Conservation (phyloP, 2,888 invertebrate genomes). For the Exocentrus adspersus region DNA sequence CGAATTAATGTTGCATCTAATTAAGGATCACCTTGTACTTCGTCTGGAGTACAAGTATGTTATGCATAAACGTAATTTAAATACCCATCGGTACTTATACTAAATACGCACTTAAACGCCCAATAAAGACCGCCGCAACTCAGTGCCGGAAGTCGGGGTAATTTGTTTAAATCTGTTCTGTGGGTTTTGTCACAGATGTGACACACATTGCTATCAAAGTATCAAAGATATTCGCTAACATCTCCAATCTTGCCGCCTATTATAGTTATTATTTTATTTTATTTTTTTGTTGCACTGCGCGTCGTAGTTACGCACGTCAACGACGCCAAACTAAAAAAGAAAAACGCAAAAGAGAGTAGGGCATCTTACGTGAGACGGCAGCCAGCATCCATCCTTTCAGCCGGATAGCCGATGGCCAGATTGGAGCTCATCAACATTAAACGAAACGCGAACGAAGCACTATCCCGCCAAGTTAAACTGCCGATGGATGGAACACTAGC, state of each 20-base stretch:
- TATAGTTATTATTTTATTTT: neutral
- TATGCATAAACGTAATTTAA: neutral
- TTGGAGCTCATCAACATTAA: constrained; percentile 18
- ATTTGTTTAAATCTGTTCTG: constrained; percentile 14
- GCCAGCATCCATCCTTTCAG: constrained; percentile 30
- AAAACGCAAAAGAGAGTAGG: constrained; percentile 17
- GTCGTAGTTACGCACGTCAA: constrained; percentile 22
- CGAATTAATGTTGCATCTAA: neutral
- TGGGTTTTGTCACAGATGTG: neutral
- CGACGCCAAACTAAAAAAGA: constrained; percentile 32
- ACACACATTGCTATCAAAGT: constrained; percentile 3
- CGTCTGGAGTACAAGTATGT: neutral
- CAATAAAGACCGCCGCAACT: constrained; percentile 7
- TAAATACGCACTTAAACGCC: neutral
- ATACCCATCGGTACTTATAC: neutral
- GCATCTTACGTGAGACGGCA: constrained; percentile 34
- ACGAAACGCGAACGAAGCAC: constrained; percentile 35
- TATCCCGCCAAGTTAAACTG: constrained; percentile 40
- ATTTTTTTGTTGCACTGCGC: constrained; percentile 6
- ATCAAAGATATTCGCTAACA: neutral
- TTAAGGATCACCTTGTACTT: neutral
- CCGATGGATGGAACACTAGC: constrained; percentile 13
- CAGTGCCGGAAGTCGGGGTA: constrained; percentile 4
- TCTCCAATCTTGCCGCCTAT: neutral
- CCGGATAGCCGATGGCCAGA: constrained; percentile 13